Evolutionary conservation across 2,113 vertebrate genomes (phyloP), one percentile per base, ranked within the genome.

Genomic region (Maccullochella peelii): DNA sequence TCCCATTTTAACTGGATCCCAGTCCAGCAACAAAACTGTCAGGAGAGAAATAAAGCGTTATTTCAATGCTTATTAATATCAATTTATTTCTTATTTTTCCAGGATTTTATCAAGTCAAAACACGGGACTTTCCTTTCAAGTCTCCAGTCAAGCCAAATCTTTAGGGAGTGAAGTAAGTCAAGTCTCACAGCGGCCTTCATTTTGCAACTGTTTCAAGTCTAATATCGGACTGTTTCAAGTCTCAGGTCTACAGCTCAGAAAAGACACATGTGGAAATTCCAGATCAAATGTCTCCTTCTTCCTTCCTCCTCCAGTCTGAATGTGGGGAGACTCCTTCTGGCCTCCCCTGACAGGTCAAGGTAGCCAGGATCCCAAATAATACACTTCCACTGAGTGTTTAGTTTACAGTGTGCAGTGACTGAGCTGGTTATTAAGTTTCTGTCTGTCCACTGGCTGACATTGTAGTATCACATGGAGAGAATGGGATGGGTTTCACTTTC

Each of bases 201-300:
- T 55, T 14, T 23, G 0, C 49, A 36, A 50, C 8, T 21, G 38
- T n/a, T n/a, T n/a, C n/a, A n/a, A n/a, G n/a, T n/a, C n/a, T n/a
- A n/a, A 4, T 25, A 25, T n/a, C 52, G 57, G 70, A 40, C 23
- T 25, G 10, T 4, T 25, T 21, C 12, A 18, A 38, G 33, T 38
- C 30, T n/a, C 21, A n/a, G 52, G 33, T n/a, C 23, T 57, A 11
- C 15, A 11, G 23, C 69, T 57, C 50, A 69, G 40, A 69, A 49
- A 78, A 61, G 50, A 79, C 30, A 15, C 69, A 72, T 72, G 69
- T 70, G 77, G 57, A 61, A 49, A 61, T 42, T 70, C 30, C 55
- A 8, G 30, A 79, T 61, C 57, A 71, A 27, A 79, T 42, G n/a
- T 62, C 77, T 40, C 23, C 40, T 23, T 9, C 42, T 23, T 61